Percentiles rank a stretch among this genome's conserved stretches.
phyloP scores from a whole-genome alignment of 2,888 invertebrate species.

The Zelleria hepariella region DNA sequence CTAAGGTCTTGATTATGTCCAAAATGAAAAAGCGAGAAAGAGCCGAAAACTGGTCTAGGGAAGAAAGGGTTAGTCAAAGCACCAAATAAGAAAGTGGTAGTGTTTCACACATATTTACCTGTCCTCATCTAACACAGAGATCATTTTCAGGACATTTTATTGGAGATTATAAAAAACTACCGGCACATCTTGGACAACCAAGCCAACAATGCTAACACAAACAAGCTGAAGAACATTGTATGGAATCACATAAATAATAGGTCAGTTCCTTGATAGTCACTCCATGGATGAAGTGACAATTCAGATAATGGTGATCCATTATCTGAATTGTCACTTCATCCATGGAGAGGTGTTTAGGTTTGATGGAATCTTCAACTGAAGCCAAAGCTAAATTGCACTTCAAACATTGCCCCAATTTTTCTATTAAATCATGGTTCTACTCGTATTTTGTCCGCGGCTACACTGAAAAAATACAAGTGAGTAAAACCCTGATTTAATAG shows the following conservation, averaged over 20 bases:
- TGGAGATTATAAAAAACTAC: slow-evolving; percentile 1
- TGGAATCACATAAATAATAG: slow-evolving; percentile 3
- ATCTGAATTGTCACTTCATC: too few species aligned
- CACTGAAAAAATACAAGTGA: too few species aligned
- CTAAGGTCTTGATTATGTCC: background rate
- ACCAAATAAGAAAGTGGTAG: background rate
- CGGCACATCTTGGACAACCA: slow-evolving; percentile 1
- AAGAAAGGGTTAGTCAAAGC: background rate
- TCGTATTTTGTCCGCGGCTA: too few species aligned
- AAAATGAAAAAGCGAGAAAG: background rate
- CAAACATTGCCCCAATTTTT: too few species aligned
- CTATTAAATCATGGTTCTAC: too few species aligned
- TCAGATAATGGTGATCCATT: too few species aligned
- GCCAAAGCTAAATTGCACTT: too few species aligned
- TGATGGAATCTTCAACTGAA: too few species aligned
- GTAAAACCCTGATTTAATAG: too few species aligned
- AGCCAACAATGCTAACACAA: background rate
- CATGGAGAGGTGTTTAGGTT: too few species aligned
- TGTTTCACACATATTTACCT: background rate
- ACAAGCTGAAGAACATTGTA: background rate
- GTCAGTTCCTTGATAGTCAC: background rate
- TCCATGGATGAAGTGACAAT: too few species aligned
- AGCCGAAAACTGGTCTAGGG: background rate
- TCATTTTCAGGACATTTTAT: slow-evolving; percentile 1
- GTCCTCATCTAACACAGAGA: background rate